phyloP scores from a whole-genome alignment of 2,113 vertebrate genomes.

The Vidua chalybeata region DNA sequence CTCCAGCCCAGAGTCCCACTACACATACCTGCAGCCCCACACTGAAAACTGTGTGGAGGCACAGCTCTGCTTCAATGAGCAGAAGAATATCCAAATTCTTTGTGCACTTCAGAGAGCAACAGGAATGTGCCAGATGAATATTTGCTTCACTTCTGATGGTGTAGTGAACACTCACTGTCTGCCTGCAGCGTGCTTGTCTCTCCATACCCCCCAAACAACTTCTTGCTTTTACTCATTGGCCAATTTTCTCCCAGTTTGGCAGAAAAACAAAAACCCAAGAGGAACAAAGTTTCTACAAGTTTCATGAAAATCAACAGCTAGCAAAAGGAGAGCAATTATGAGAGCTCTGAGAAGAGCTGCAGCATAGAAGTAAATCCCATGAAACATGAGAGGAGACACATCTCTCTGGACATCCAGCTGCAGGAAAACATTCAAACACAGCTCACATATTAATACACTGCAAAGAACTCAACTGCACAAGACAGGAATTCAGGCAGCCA shows the following conservation, averaged over 20 bases:
- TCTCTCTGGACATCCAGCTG: neutral
- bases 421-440: neutral
- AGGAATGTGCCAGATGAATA: neutral
- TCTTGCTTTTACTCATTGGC: neutral
- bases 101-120: neutral
- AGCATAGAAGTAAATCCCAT: neutral
- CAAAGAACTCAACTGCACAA: neutral
- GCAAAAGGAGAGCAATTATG: neutral
- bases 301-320: neutral
- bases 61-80: neutral
- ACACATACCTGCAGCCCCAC: neutral
- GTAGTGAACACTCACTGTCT: neutral
- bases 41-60: accelerated
- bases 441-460: neutral
- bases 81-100: neutral
- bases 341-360: neutral
- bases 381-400: neutral
- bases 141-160: neutral
- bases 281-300: conserved; percentile 3
- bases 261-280: neutral
- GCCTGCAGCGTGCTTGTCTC: neutral
- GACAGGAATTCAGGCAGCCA: neutral
- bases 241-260: neutral
- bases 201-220: neutral
- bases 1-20: neutral